These are phyloP conservation scores for Linurgus olivaceus DNA, from an alignment of 2,797 vertebrate genomes.

Conservation along the genomic window DNA sequence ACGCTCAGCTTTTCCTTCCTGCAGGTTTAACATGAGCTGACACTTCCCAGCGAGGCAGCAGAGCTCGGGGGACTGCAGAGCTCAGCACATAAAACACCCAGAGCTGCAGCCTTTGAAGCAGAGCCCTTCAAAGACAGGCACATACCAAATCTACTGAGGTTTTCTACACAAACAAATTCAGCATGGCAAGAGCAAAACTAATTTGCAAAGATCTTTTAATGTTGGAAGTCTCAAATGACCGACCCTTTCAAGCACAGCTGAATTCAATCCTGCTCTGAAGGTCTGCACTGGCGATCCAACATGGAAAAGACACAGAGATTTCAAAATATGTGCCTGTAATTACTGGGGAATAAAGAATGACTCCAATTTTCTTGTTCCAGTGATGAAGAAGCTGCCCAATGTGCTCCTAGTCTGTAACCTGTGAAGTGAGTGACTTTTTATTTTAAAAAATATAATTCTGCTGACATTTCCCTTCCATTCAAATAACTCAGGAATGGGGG, in stretches of 20 bases:
- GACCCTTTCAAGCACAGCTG: constrained; percentile 35
- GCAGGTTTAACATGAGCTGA: not conserved
- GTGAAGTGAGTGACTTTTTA: not conserved
- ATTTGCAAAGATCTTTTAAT: constrained; percentile 36
- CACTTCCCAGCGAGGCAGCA: not conserved
- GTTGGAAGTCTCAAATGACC: constrained; percentile 1
- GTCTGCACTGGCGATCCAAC: not conserved
- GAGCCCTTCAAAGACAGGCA: not conserved
- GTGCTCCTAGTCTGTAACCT: not conserved
- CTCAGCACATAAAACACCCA: not conserved
- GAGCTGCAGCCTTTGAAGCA: not conserved
- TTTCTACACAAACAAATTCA: constrained; percentile 23
- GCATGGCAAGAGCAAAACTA: constrained; percentile 15
- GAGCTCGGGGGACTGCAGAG: not conserved
- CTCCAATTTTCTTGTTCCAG: not conserved
- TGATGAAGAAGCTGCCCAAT: not conserved
- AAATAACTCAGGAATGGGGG: not conserved
- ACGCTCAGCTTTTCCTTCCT: not conserved
- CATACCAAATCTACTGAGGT: not conserved
- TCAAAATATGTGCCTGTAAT: not conserved
- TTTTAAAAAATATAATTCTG: not conserved
- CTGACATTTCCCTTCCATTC: constrained; percentile 42
- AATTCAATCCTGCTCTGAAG: not conserved
- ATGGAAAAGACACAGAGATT: not conserved
- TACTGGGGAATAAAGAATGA: not conserved